These are phyloP conservation scores for Meles meles DNA, from an alignment of 2,113 vertebrate genomes.

Conservation along the genomic window DNA sequence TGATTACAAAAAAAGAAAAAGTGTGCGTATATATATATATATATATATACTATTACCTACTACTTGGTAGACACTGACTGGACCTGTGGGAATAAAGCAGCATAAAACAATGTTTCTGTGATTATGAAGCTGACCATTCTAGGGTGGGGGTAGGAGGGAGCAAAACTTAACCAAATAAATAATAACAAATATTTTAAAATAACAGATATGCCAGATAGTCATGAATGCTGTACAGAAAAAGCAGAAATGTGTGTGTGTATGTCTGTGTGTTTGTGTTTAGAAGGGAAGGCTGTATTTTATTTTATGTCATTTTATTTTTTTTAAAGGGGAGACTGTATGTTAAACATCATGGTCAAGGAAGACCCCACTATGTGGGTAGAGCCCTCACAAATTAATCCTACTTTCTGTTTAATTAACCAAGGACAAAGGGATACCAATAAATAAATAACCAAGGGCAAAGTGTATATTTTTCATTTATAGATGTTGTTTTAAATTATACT, in stretches of 20 bases:
- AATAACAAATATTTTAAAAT: slow-evolving; percentile 16
- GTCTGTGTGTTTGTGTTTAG: neutral
- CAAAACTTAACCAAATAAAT: neutral
- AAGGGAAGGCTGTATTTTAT: neutral
- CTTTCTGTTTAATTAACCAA: slow-evolving; percentile 37
- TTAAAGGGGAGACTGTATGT: neutral
- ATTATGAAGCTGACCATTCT: neutral
- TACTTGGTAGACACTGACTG: neutral
- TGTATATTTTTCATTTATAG: neutral
- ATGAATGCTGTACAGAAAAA: neutral
- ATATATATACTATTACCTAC: neutral
- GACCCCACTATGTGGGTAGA: neutral
- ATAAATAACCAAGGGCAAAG: neutral
- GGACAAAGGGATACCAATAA: neutral
- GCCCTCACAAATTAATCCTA: neutral
- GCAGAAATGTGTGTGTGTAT: neutral
- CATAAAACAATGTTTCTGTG: neutral
- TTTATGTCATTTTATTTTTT: neutral
- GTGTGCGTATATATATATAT: too few relatives aligned
- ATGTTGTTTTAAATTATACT: slow-evolving; percentile 25
- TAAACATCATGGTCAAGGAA: neutral
- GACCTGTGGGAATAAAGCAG: neutral
- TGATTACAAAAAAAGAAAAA: neutral
- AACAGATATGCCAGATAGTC: neutral
- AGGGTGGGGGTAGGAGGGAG: neutral